Conservation (phyloP, 2,113 vertebrate genomes). For the Percopsis transmontana region DNA sequence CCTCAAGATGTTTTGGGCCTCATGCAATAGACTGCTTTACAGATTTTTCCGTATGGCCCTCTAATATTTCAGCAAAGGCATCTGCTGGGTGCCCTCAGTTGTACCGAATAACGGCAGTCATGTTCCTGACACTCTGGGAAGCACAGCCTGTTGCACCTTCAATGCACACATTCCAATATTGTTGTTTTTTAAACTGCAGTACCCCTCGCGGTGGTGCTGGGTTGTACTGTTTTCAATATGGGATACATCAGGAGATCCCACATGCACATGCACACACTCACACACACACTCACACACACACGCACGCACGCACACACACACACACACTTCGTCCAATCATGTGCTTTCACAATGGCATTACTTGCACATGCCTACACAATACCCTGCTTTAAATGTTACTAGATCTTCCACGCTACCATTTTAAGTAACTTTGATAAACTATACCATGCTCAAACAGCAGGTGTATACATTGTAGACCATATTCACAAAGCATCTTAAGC, state of each 20-base stretch:
- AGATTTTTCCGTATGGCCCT: constrained; percentile 39
- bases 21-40: constrained; percentile 47
- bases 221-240: constrained; percentile 19
- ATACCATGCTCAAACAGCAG: too few species aligned
- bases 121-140: constrained; percentile 35
- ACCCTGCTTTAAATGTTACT: too few species aligned
- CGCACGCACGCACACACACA: background rate
- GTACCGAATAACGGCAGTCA: constrained; percentile 28
- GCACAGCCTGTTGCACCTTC: constrained; percentile 28
- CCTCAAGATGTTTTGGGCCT: constrained; percentile 1
- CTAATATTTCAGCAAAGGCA: constrained; percentile 37
- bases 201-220: background rate
- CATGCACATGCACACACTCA: background rate
- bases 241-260: constrained; percentile 10
- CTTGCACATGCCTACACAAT: too few species aligned
- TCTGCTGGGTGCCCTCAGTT: constrained; percentile 9
- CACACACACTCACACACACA: background rate
- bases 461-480: too few species aligned
- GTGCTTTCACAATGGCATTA: too few species aligned
- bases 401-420: too few species aligned
- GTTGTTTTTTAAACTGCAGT: constrained; percentile 12
- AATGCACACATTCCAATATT: constrained; percentile 41
- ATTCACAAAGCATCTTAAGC: too few species aligned
- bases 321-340: background rate
- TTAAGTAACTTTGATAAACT: too few species aligned